Conservation (phyloP, 2,888 invertebrate genomes). For the Drosophila meridionalis region DNA sequence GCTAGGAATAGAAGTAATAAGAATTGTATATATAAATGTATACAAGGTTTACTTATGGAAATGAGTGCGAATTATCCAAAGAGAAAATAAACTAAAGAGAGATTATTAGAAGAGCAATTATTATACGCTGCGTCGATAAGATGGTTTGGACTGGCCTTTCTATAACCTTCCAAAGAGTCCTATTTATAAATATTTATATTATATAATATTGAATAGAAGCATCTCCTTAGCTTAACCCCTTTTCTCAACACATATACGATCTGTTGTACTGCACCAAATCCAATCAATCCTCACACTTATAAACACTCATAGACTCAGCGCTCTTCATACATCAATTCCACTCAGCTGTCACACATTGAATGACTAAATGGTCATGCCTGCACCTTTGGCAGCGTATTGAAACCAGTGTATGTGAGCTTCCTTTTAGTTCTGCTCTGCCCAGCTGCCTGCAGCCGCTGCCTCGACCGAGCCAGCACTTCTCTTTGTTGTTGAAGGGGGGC, state of each 20-base stretch:
- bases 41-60: too few species aligned
- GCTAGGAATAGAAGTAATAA: too few species aligned
- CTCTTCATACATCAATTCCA: not conserved
- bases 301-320: not conserved
- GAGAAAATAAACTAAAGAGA: not conserved
- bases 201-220: too few species aligned
- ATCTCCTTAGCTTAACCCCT: too few species aligned
- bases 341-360: not conserved
- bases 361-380: not conserved
- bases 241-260: too few species aligned
- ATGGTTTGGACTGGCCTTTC: too few species aligned
- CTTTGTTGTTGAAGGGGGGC: constrained; percentile 31
- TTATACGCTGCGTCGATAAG: too few species aligned
- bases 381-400: constrained; percentile 12
- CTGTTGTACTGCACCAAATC: too few species aligned
- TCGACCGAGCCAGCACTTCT: not conserved
- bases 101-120: not conserved
- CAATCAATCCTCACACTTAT: not conserved
- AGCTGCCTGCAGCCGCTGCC: not conserved
- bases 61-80: too few species aligned
- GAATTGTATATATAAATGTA: too few species aligned
- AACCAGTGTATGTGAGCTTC: constrained; percentile 42
- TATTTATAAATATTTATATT: too few species aligned
- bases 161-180: too few species aligned
- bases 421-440: not conserved